Conservation (phyloP, 2,113 vertebrate genomes). For the Melanerpes formicivorus region DNA sequence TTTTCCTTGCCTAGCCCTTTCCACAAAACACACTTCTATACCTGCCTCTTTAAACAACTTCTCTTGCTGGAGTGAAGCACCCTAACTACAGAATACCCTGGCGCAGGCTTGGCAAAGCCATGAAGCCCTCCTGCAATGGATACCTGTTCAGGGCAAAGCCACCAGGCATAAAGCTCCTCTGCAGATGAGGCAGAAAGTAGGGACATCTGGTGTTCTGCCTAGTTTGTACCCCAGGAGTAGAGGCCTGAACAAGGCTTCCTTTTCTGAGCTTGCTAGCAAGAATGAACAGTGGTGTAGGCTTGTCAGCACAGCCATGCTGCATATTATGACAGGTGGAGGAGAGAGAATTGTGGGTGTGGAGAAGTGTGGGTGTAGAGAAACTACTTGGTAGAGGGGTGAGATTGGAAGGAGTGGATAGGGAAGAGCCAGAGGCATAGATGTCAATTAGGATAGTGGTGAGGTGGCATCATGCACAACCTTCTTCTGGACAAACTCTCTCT, state of each 20-base stretch:
- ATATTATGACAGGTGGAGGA: neutral
- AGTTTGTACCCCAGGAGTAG: neutral
- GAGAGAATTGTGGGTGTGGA: neutral
- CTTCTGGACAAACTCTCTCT: neutral
- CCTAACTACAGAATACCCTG: neutral
- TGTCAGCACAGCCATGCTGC: neutral
- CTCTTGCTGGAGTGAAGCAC: neutral
- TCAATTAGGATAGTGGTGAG: neutral
- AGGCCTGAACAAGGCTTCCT: neutral
- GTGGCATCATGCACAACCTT: neutral
- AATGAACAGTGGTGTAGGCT: neutral
- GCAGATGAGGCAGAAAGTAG: neutral
- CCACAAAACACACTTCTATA: neutral
- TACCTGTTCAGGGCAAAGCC: neutral
- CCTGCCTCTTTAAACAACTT: neutral
- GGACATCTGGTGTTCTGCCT: neutral
- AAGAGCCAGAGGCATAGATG: constrained; percentile 24
- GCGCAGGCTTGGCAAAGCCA: neutral
- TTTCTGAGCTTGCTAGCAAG: neutral
- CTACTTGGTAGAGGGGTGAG: neutral
- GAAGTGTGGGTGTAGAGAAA: constrained; percentile 48
- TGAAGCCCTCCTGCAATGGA: neutral
- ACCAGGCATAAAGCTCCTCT: neutral
- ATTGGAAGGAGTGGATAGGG: neutral
- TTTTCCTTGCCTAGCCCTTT: neutral